Evolutionary conservation across 2,888 invertebrate species (phyloP).

Genomic region (Chrysolina oricalcia): DNA sequence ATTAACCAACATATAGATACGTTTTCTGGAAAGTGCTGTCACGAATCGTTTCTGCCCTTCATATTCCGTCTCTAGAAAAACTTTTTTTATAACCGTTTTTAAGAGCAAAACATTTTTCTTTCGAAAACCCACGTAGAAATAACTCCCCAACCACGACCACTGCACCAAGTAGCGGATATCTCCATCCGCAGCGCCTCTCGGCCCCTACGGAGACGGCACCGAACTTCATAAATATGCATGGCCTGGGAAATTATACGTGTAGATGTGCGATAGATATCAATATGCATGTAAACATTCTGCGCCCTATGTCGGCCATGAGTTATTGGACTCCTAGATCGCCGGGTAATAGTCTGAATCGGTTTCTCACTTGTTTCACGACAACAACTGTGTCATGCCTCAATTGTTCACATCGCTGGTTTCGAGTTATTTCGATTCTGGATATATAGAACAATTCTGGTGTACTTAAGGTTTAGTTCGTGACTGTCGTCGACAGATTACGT

Average conservation of each 20-base stretch:
- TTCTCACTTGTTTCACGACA: slow-evolving; percentile 38
- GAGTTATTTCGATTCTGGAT: no score
- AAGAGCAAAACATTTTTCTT: no score
- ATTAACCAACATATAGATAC: no score
- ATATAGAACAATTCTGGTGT: no score
- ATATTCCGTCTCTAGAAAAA: no score
- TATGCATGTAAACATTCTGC: slow-evolving; percentile 72
- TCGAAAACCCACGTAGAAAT: no score
- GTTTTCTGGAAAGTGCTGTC: no score
- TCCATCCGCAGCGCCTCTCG: slow-evolving; percentile 61
- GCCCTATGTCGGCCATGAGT: slow-evolving; percentile 69
- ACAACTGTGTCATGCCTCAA: slow-evolving; percentile 28
- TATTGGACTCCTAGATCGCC: slow-evolving; percentile 65
- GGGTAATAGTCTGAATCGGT: slow-evolving; percentile 17
- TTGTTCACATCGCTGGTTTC: slow-evolving; percentile 18
- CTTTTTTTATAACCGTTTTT: no score
- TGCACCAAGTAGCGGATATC: slow-evolving; percentile 61
- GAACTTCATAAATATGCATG: slow-evolving; percentile 70
- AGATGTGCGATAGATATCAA: slow-evolving; percentile 72
- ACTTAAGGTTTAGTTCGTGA: no score
- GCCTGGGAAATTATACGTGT: slow-evolving; percentile 70
- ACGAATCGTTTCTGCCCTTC: no score
- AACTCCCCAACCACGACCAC: neutral
- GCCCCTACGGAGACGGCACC: slow-evolving; percentile 51
- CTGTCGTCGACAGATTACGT: no score